Conservation (phyloP, 1,140 invertebrate species). For the Drosophila simulans region DNA sequence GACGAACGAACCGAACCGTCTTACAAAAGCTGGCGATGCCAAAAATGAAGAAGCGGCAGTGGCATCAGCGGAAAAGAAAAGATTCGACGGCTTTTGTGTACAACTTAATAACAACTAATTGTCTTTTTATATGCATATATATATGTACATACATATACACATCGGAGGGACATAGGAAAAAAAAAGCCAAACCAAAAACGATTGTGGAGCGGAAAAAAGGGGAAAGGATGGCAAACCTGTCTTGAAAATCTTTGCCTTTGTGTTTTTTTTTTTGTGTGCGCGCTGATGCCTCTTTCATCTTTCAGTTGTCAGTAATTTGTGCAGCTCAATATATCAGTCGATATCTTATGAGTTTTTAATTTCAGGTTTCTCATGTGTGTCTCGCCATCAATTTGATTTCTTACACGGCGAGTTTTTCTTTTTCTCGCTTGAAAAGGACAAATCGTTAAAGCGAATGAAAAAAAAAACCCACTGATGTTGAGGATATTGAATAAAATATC, state of each 20-base stretch:
- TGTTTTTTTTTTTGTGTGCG: constrained; percentile 25
- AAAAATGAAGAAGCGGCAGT: constrained; percentile 37
- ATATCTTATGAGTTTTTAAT: constrained; percentile 85
- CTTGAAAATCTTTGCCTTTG: constrained; percentile 62
- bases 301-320: constrained; percentile 84
- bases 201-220: constrained; percentile 1
- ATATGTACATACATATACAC: constrained; percentile 42
- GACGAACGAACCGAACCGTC: constrained; percentile 6
- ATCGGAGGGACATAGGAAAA: constrained; percentile 7
- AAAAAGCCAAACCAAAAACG: constrained; percentile 11
- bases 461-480: constrained; percentile 13
- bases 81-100: constrained; percentile 70
- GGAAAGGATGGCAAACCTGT: constrained; percentile 58
- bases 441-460: constrained; percentile 60
- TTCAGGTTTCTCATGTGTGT: constrained; percentile 70
- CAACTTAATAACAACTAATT: constrained; percentile 83
- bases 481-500: constrained; percentile 85
- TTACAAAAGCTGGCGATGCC: constrained; percentile 37
- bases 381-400: constrained; percentile 82
- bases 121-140: constrained; percentile 77
- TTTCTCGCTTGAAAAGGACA: constrained; percentile 78
- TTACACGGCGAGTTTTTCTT: constrained; percentile 63
- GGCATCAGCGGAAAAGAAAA: constrained; percentile 25
- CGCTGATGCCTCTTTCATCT: constrained; percentile 65
- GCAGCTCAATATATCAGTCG: constrained; percentile 85